phyloP scores from a whole-genome alignment of 2,797 vertebrate species.

The Masticophis lateralis region DNA sequence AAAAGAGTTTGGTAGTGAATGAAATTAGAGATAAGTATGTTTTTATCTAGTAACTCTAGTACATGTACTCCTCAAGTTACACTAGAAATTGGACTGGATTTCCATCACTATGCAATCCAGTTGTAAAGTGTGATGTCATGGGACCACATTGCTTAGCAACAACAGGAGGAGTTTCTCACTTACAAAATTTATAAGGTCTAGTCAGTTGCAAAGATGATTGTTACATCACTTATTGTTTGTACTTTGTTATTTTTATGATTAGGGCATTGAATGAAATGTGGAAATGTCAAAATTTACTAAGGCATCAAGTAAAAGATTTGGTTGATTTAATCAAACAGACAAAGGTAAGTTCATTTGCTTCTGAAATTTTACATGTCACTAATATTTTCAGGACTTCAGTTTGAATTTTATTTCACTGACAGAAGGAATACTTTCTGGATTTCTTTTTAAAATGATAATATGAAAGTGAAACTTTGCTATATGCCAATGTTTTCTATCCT shows the following conservation, averaged over 20 bases:
- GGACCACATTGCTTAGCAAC: not conserved
- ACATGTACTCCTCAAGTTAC: not conserved
- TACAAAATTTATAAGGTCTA: not conserved
- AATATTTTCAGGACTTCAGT: not conserved
- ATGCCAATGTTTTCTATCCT: not conserved
- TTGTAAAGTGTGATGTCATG: not conserved
- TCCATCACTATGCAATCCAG: not conserved
- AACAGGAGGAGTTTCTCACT: not conserved
- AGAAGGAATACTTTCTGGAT: not conserved
- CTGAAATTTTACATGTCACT: not conserved
- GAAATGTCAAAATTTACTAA: constrained; percentile 96
- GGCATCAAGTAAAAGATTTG: constrained; percentile 93
- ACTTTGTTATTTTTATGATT: constrained; percentile 38
- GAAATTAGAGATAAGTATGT: not conserved
- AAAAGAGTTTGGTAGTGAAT: not conserved
- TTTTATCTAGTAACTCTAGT: not conserved
- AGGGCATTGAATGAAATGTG: constrained; percentile 99
- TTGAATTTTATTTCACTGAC: not conserved
- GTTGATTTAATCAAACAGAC: constrained; percentile 93
- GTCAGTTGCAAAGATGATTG: not conserved
- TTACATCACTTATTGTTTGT: not conserved
- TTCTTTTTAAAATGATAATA: not conserved
- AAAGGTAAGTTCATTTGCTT: constrained; percentile 77
- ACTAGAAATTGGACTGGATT: not conserved
- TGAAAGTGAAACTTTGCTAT: not conserved